Percentiles rank a stretch among this genome's conserved stretches.
Evolutionary conservation across 2,888 invertebrate species (phyloP).

Genomic region (Synanthedon tipuliformis): DNA sequence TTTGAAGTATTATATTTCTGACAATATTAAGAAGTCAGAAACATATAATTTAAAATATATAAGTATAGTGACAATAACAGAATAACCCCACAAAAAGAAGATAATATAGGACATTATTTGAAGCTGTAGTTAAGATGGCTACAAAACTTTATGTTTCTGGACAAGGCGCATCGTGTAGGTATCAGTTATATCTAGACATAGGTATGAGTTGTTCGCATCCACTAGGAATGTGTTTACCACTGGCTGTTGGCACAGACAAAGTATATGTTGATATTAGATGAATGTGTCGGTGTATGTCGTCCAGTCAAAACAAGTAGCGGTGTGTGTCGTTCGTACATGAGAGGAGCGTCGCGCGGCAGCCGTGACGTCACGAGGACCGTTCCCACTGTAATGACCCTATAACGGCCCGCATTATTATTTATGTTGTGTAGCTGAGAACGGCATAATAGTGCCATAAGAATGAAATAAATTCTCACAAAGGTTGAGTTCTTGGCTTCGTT

Average conservation of each 20-base stretch:
- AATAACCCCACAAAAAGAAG: too few species aligned
- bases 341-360: slow-evolving; percentile 11
- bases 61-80: too few species aligned
- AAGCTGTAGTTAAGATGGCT: too few species aligned
- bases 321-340: slow-evolving; percentile 10
- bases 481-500: slow-evolving; percentile 58
- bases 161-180: too few species aligned
- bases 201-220: too few species aligned
- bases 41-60: too few species aligned
- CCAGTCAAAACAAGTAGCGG: slow-evolving; percentile 20
- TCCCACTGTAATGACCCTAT: slow-evolving; percentile 63
- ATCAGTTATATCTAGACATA: too few species aligned
- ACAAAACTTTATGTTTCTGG: too few species aligned
- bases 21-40: too few species aligned
- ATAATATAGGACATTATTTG: too few species aligned
- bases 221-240: neutral
- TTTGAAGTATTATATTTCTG: too few species aligned
- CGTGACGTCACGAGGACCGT: slow-evolving; percentile 46
- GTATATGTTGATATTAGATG: neutral
- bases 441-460: slow-evolving; percentile 67
- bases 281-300: neutral
- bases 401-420: slow-evolving; percentile 66
- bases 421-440: slow-evolving; percentile 66
- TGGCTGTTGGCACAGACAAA: neutral
- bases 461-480: slow-evolving; percentile 62